phyloP scores from a whole-genome alignment of 1,140 invertebrate species.

The Zaprionus nigranus region DNA sequence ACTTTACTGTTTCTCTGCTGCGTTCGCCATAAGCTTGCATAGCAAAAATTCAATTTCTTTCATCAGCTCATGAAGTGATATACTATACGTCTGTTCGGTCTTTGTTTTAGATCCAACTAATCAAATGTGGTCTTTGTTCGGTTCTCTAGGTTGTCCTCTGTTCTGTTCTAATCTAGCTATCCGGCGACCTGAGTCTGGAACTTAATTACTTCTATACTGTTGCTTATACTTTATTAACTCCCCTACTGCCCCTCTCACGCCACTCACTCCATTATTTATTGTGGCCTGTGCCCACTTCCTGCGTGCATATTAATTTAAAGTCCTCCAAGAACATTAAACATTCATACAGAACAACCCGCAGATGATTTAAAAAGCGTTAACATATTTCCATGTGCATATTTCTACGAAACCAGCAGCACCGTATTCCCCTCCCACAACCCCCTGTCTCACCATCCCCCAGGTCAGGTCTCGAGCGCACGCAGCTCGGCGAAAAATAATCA shows the following conservation, averaged over 20 bases:
- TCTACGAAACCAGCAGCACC: background rate
- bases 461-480: constrained; percentile 36
- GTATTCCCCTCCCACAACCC: background rate
- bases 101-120: background rate
- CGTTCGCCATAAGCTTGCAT: constrained; percentile 4
- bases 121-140: background rate
- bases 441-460: background rate
- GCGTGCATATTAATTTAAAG: constrained; percentile 39
- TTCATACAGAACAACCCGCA: constrained; percentile 37
- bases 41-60: background rate
- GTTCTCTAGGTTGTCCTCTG: background rate
- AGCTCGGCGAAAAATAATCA: constrained; percentile 68
- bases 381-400: constrained; percentile 66
- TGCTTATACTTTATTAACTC: constrained; percentile 1
- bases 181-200: background rate
- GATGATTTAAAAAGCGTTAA: constrained; percentile 81
- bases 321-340: constrained; percentile 36
- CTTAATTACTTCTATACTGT: background rate
- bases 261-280: constrained; percentile 42
- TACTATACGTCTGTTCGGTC: background rate
- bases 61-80: background rate
- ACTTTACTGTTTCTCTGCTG: background rate
- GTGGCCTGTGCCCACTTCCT: background rate
- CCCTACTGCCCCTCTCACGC: background rate
- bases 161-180: background rate